These are phyloP conservation scores for Crax fasciolata DNA, from an alignment of 2,797 vertebrate genomes.

Conservation along the genomic window DNA sequence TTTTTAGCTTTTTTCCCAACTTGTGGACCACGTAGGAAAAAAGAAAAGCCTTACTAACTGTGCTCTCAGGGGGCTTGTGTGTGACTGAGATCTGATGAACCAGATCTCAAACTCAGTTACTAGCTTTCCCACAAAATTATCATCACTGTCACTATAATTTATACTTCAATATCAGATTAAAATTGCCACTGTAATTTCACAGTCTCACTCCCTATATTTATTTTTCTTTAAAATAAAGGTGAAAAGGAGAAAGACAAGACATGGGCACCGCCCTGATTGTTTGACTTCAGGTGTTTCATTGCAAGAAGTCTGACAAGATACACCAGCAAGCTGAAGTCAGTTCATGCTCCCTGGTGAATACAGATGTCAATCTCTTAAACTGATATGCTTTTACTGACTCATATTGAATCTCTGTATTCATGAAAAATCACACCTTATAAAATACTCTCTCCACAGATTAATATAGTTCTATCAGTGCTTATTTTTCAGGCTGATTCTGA, in stretches of 20 bases:
- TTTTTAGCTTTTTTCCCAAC: neutral
- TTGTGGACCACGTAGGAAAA: neutral
- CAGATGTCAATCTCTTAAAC: neutral
- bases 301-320: neutral
- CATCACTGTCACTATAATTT: neutral
- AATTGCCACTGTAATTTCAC: neutral
- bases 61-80: no score
- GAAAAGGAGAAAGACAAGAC: neutral
- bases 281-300: neutral
- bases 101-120: neutral
- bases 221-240: neutral
- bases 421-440: neutral
- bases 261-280: neutral
- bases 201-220: neutral
- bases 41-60: neutral
- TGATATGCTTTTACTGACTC: neutral
- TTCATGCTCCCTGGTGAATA: neutral
- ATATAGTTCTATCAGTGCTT: neutral
- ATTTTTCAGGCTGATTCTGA: neutral
- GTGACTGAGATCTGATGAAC: neutral
- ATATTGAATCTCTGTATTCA: neutral
- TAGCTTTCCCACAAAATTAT: neutral
- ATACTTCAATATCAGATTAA: neutral
- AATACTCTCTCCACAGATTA: neutral
- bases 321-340: neutral